phyloP scores from a whole-genome alignment of 2,113 vertebrate genomes.

The human (Homo sapiens) region DNA sequence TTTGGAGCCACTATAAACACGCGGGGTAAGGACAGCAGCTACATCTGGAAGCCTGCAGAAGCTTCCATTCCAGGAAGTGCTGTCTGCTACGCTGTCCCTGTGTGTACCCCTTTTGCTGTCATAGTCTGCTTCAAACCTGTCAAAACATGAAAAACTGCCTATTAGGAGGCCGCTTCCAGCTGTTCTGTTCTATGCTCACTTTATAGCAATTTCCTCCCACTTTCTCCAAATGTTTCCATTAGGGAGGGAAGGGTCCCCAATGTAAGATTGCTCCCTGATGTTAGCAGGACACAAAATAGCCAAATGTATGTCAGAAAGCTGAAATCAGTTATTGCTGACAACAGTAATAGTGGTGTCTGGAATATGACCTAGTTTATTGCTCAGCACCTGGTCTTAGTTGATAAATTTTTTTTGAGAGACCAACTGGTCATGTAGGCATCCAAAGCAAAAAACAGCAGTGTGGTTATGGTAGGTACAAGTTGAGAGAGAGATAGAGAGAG shows the following conservation, averaged over 20 bases:
- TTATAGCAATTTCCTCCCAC: neutral
- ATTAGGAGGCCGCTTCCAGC: slow-evolving; percentile 53
- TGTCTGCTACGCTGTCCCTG: slow-evolving; percentile 18
- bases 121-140: slow-evolving; percentile 35
- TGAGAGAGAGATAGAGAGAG: neutral
- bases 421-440: neutral
- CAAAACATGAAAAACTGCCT: neutral
- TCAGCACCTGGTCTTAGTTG: slow-evolving; percentile 61
- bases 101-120: neutral
- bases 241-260: slow-evolving; percentile 12
- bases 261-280: slow-evolving; percentile 47
- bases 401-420: slow-evolving; percentile 48
- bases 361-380: slow-evolving; percentile 63
- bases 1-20: neutral
- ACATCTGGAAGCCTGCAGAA: neutral
- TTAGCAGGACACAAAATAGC: slow-evolving; percentile 19
- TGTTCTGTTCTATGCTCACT: neutral
- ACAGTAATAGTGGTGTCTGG: slow-evolving; percentile 14
- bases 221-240: slow-evolving; percentile 29
- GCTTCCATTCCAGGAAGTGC: neutral
- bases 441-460: neutral
- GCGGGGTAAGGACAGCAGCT: neutral
- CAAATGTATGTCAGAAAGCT: slow-evolving; percentile 57
- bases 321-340: slow-evolving; percentile 63
- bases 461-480: neutral